Base-by-base conservation (phyloP, 2,797 vertebrate genomes). In the Lophotriccus pileatus region DNA sequence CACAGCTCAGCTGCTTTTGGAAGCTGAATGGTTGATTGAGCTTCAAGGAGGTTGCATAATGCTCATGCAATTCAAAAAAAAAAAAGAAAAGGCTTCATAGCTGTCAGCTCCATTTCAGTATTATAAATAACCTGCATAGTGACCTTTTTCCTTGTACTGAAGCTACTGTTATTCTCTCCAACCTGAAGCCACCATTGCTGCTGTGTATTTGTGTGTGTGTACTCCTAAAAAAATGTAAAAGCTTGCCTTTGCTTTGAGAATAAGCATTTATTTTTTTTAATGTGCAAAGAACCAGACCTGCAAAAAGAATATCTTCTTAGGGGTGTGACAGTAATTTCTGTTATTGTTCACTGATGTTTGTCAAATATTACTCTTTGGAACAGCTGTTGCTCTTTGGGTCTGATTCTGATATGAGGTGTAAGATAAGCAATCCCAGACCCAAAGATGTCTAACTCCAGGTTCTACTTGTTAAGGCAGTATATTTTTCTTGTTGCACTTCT, bases 41-140 rank as follows among this genome's bases (percentile, higher is more conserved):
- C 94, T 95, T 97, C 93, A 94, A 97, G 93, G 95, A 95, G 91
- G 83, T 95, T 97, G 94, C 94, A 92, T 97, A 98, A 98, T 95
- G 80, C 78, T 96, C 82, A 58, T 95, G 94, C 28, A 59, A 22
- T 79, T 52, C 1, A 20, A 78, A 86, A 87, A 77, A 86, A 89
- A 94, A 95, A 93, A 49, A 69, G 75, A 56, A 95, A 90, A 90
- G 34, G 58, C 84, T 91, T 96, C 78, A 50, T 83, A 87, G 95
- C 47, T 95, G 88, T 90, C 92, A 95, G 2, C 87, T 94, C 94
- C 24, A 73, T 90, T 93, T 97, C 92, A 87, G 68, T 91, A n/a
- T 74, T 96, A 47, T 78, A 90, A 95, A 95, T 96, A 95, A 96
- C 87, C 93, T 96, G 67, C 87, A 87, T 63, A 58, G 83, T 94